phyloP scores from a whole-genome alignment of 2,113 vertebrate genomes.

The Gracilinanus agilis region DNA sequence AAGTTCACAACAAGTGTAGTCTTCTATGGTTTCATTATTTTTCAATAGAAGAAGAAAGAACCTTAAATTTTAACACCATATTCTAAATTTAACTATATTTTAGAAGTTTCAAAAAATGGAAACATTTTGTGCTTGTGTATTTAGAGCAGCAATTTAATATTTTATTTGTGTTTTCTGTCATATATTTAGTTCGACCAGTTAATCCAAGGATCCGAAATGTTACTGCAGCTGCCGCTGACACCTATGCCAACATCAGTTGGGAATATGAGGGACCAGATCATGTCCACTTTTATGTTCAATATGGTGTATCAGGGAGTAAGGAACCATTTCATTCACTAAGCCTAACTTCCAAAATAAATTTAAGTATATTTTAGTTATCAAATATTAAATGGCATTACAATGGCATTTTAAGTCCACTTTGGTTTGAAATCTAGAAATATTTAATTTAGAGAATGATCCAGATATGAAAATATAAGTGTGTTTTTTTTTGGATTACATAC shows the following conservation, averaged over 20 bases:
- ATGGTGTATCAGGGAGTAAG: constrained; percentile 96
- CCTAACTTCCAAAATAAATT: constrained; percentile 73
- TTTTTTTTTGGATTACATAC: neutral
- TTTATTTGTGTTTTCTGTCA: constrained; percentile 89
- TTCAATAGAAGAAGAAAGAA: constrained; percentile 54
- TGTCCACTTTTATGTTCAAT: constrained; percentile 94
- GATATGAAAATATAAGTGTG: constrained; percentile 40
- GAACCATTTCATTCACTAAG: constrained; percentile 82
- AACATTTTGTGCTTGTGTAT: constrained; percentile 50
- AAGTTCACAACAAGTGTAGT: constrained; percentile 46
- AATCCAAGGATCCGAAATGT: constrained; percentile 92
- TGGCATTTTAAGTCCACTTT: constrained; percentile 65
- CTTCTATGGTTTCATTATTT: constrained; percentile 47
- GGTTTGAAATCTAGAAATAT: constrained; percentile 57
- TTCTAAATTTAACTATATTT: constrained; percentile 67
- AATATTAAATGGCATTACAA: constrained; percentile 51
- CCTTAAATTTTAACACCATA: constrained; percentile 49
- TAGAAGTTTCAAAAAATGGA: constrained; percentile 40
- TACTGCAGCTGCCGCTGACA: constrained; percentile 89
- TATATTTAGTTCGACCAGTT: constrained; percentile 88
- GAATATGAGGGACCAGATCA: constrained; percentile 94
- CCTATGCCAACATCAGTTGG: constrained; percentile 95
- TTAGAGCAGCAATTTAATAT: constrained; percentile 74
- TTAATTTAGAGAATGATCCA: constrained; percentile 42
- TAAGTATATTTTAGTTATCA: constrained; percentile 64